Base-by-base conservation (phyloP, 2,888 invertebrate genomes). In the Drosophila formosana region DNA sequence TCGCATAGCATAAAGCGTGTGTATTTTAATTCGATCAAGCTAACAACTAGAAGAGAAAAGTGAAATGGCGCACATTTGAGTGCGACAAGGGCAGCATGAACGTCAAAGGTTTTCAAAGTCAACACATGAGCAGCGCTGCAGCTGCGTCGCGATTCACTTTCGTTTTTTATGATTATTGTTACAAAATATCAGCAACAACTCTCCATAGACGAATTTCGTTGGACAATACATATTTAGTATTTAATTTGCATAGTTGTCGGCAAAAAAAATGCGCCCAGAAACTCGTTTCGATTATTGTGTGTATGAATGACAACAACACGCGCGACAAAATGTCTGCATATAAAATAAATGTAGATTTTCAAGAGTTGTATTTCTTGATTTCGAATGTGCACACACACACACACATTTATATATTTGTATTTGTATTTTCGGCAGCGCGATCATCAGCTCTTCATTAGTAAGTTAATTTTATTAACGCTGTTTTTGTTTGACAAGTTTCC, bases 221-320 rank as follows among this genome's bases (percentile, higher is more conserved):
- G 53, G 66, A 74, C 74, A 65, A 69, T 47, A 72, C 57, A 58
- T 72, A 82, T 82, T 85, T 76, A 69, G 69, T 66, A 18, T 67
- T 76, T 75, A 72, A 84, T 84, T 84, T 84, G 88, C 88, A 84
- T 84, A 84, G 85, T 77, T 76, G 85, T 78, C 65, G 79, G 82
- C 74, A 69, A 56, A 83, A 72, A 37, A n/a, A 37, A 37, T 72
- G 65, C 55, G 77, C 55, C 45, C 64, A 66, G 58, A 88, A 83
- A 83, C 83, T 75, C 51, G 89, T 83, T 86, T 77, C 18, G n/a
- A 26, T 52, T 52, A 25, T 68, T 26, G 61, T 50, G 25, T 37
- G 8, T 49, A 43, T 11, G 18, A 66, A 39, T 55, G 75, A 45
- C 28, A 58, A 45, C 62, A 69, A 67, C 78, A 81, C 63, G 66